A percentile compares a stretch with the other conserved stretches of the same genome.
Evolutionary conservation across 2,888 invertebrate species (phyloP).

Genomic region (Hesperia comma): DNA sequence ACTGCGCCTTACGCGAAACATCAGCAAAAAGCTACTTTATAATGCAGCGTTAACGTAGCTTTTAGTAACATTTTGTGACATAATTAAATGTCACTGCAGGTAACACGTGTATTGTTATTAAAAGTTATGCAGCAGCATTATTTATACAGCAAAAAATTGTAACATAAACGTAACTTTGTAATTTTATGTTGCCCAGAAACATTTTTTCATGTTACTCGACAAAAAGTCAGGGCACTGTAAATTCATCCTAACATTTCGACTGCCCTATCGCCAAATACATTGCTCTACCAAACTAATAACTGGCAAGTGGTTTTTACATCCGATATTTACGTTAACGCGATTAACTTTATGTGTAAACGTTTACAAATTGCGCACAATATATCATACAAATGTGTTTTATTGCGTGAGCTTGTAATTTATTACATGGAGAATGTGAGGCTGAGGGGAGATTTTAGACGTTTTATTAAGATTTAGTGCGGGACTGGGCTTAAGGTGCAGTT

Average conservation of each 20-base stretch:
- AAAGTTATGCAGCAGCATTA: no score
- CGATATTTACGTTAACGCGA: conserved; percentile 35
- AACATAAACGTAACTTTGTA: background rate
- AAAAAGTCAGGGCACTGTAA: background rate
- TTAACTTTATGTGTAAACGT: conserved; percentile 20
- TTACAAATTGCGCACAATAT: conserved; percentile 37
- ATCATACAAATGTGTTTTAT: conserved; percentile 37
- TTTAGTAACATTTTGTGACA: no score
- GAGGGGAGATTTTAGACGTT: conserved; percentile 44
- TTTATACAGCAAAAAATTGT: background rate
- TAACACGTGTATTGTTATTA: no score
- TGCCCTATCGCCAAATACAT: conserved; percentile 28
- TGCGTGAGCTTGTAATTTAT: conserved; percentile 45
- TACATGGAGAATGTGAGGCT: conserved; percentile 39
- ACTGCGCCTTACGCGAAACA: no score
- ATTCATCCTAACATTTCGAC: conserved; percentile 17
- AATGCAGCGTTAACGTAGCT: no score
- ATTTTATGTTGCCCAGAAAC: background rate
- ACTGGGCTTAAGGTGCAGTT: conserved; percentile 66
- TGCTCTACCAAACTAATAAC: conserved; percentile 10
- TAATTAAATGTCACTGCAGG: no score
- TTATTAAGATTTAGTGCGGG: conserved; percentile 77
- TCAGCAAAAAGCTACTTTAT: no score
- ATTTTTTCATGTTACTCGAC: no score
- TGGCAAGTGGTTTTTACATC: conserved; percentile 38